These are phyloP conservation scores for Dermatophagoides farinae DNA, from an alignment of 1,140 invertebrate species.

Conservation along the genomic window DNA sequence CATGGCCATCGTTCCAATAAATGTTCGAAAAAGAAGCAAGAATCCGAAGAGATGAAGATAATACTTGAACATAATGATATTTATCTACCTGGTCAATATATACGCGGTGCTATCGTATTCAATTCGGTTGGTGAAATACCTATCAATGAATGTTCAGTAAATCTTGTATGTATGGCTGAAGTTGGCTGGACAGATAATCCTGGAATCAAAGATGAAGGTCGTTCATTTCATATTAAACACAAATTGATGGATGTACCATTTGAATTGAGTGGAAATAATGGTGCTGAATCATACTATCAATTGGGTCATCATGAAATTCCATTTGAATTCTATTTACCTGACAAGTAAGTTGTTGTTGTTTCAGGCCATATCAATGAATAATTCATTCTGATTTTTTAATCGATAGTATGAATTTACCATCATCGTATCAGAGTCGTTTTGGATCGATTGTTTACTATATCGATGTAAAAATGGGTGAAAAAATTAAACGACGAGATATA, in stretches of 20 bases:
- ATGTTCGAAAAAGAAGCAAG: too few species aligned
- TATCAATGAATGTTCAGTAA: background rate
- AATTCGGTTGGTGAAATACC: background rate
- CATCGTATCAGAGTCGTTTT: conserved; percentile 3
- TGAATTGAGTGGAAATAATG: background rate
- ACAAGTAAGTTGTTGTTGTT: background rate
- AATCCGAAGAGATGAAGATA: too few species aligned
- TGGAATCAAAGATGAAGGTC: conserved; percentile 1
- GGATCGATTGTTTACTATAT: conserved; percentile 1
- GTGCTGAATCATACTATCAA: background rate
- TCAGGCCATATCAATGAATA: background rate
- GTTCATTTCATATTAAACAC: background rate
- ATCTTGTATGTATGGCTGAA: background rate
- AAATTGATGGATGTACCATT: background rate
- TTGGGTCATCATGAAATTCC: conserved; percentile 4
- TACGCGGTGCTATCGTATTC: background rate
- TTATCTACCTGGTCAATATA: background rate
- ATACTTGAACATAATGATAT: conserved; percentile 1
- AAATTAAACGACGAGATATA: background rate
- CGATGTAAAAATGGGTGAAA: conserved; percentile 1
- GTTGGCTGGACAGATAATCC: conserved; percentile 8
- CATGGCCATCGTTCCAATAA: too few species aligned
- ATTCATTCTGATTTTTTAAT: background rate
- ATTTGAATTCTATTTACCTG: conserved; percentile 5
- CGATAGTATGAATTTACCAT: conserved; percentile 1